Evolutionary conservation across 1,140 invertebrate species (phyloP), one percentile per base, ranked within the genome.

Genomic region (Trichoplusia ni): DNA sequence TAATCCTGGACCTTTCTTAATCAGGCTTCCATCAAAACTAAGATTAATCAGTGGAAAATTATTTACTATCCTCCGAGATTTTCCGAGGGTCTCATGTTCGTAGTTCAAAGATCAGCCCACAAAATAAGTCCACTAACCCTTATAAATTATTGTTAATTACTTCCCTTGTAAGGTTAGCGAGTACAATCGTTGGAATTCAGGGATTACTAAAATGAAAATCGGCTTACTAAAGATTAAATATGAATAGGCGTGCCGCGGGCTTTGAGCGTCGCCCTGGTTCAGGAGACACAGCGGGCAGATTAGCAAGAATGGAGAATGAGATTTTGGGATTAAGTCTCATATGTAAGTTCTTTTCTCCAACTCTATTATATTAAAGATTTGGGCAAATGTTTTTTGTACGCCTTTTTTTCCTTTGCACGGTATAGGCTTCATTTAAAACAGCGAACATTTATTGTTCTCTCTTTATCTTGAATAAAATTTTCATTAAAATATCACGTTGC

Each of bases 141-240:
- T 64, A 44, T 51, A 62, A 67, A 71, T 69, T 64, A 71, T 68
- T 51, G 65, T 67, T 74, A 74, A 76, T 76, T 67, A 74, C 56
- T 56, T 40, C 27, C 44, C 35, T 49, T 58, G 63, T 63, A 16
- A 63, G 62, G 49, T 46, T 40, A 40, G 23, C 35, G 47, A 61
- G 67, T 69, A 71, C 71, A 66, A 68, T 70, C 64, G 62, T 59
- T 64, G 66, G 64, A 70, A 69, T 73, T 76, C 38, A 38, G 56
- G 69, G 67, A 75, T 81, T 78, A 78, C 67, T 62, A 54, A 79
- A 79, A 81, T 79, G 74, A 75, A 77, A 79, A 73, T 77, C 74
- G 68, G 69, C 69, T 81, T 75, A 76, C 67, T 71, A 44, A 69
- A 71, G 69, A 73, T 76, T 76, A 73, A 81, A 77, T 73, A 77